phyloP scores from a whole-genome alignment of 2,888 invertebrate species.

The Drosophila rellima region DNA sequence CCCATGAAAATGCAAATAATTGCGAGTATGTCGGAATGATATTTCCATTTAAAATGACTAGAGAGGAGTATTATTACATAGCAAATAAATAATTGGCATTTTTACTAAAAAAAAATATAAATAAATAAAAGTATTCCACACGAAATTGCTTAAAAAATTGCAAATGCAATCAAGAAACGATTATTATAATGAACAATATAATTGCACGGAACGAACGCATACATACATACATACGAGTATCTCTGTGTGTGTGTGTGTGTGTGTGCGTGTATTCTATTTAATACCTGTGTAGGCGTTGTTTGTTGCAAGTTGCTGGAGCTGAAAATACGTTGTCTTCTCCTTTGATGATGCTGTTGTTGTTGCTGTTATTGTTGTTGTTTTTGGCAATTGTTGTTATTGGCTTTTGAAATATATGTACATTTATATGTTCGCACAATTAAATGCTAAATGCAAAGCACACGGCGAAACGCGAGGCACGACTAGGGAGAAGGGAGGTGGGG shows the following conservation, averaged over 20 bases:
- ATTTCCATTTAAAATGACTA: not conserved
- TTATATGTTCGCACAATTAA: constrained; percentile 68
- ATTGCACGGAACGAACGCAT: not conserved
- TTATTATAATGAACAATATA: constrained; percentile 21
- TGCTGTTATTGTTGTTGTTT: constrained; percentile 28
- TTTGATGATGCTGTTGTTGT: not conserved
- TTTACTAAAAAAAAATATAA: not conserved
- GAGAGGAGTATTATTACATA: not conserved
- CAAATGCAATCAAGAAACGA: constrained; percentile 23
- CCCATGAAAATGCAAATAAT: not conserved
- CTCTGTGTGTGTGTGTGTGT: not conserved
- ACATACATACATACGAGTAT: too few species aligned
- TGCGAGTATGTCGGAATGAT: not conserved
- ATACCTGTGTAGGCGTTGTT: constrained; percentile 35
- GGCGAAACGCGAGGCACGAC: not conserved
- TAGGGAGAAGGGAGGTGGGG: not conserved
- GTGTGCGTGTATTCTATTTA: constrained; percentile 3
- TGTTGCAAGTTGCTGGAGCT: constrained; percentile 14
- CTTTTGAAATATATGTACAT: constrained; percentile 21
- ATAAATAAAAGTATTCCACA: not conserved
- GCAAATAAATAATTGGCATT: constrained; percentile 10
- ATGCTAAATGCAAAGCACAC: constrained; percentile 40
- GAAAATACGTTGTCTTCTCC: constrained; percentile 7
- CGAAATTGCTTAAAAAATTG: constrained; percentile 15
- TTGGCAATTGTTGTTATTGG: constrained; percentile 38